phyloP scores from a whole-genome alignment of 2,797 vertebrate species.

The Gallinago solitaria region DNA sequence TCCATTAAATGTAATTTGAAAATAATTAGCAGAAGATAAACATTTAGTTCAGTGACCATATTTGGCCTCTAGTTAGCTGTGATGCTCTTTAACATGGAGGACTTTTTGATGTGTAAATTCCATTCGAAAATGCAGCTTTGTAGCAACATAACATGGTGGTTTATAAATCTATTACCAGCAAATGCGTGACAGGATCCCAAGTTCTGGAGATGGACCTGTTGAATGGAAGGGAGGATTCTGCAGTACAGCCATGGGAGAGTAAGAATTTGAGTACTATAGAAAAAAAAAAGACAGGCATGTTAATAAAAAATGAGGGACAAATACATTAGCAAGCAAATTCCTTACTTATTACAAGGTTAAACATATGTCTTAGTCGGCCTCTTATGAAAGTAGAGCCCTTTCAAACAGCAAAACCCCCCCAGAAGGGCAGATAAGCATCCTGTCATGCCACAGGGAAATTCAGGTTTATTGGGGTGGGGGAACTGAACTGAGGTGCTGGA shows the following conservation, averaged over 20 bases:
- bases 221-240: background rate
- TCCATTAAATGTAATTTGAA: slow-evolving; percentile 47
- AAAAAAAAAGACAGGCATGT: accelerated
- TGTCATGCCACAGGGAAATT: background rate
- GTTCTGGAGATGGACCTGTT: background rate
- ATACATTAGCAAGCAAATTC: background rate
- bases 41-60: slow-evolving; percentile 19
- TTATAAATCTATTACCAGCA: background rate
- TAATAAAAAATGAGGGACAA: background rate
- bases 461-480: background rate
- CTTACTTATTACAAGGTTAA: background rate
- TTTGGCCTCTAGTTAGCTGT: background rate
- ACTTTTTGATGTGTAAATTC: background rate
- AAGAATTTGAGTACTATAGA: background rate
- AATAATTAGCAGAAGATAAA: slow-evolving; percentile 59
- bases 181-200: background rate
- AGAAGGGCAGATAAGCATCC: background rate
- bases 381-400: background rate
- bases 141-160: background rate
- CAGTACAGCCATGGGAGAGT: background rate
- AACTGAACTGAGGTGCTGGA: background rate
- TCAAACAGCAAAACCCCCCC: background rate
- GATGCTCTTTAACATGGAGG: background rate
- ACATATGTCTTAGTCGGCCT: background rate
- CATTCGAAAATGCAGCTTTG: background rate